Conservation (phyloP, 1,140 invertebrate genomes). For the Caenorhabditis brenneri region DNA sequence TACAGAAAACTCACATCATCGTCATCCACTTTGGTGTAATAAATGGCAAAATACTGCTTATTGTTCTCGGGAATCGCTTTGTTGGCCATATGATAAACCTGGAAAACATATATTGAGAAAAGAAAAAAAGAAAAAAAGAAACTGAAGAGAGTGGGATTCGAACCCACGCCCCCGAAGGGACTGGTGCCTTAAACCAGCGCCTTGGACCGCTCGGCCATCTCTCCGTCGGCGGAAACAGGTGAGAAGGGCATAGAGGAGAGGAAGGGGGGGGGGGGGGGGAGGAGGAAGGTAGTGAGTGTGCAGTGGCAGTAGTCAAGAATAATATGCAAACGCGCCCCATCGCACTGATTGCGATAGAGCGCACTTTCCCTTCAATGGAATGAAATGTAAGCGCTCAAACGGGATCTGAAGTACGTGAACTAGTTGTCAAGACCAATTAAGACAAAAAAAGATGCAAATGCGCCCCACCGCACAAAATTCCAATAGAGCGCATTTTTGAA, state of each 20-base stretch:
- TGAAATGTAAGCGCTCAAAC: too few species aligned
- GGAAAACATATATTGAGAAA: not conserved
- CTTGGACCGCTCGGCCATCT: conserved; percentile 99
- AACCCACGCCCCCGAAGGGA: conserved; percentile 82
- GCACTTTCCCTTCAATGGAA: too few species aligned
- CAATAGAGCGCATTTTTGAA: too few species aligned
- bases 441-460: too few species aligned
- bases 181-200: conserved; percentile 99
- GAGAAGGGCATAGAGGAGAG: too few species aligned
- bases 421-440: too few species aligned
- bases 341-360: too few species aligned
- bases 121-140: conserved; percentile 4
- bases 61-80: conserved; percentile 58
- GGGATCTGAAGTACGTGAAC: too few species aligned
- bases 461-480: too few species aligned
- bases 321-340: too few species aligned
- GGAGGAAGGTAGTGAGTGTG: not conserved
- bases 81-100: conserved; percentile 56
- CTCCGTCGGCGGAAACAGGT: conserved; percentile 70
- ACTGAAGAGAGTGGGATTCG: conserved; percentile 69
- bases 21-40: conserved; percentile 55
- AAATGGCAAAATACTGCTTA: conserved; percentile 62
- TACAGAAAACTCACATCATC: not conserved
- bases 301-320: too few species aligned
- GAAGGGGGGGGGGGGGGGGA: too few species aligned